phyloP scores from a whole-genome alignment of 2,888 invertebrate genomes.

The Drosophila histrio region DNA sequence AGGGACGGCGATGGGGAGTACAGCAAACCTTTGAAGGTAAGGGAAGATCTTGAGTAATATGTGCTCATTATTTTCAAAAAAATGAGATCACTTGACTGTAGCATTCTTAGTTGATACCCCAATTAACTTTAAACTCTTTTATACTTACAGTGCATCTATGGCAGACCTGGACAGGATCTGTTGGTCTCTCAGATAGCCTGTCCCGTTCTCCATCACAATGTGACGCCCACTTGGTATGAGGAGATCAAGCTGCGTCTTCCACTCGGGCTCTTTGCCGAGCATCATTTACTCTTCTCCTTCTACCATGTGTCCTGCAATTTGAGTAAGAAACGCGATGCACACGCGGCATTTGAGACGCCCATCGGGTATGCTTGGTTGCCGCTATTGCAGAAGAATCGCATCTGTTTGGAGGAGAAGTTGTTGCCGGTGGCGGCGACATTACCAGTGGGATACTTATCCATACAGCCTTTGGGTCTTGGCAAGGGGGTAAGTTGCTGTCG shows the following conservation, averaged over 20 bases:
- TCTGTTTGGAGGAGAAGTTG: slow-evolving; percentile 92
- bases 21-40: slow-evolving; percentile 90
- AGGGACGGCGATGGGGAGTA: slow-evolving; percentile 91
- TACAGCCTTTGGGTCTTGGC: slow-evolving; percentile 94
- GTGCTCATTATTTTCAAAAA: no score
- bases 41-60: no score
- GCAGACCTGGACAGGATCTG: slow-evolving; percentile 87
- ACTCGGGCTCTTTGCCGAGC: slow-evolving; percentile 91
- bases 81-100: no score
- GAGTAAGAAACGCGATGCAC: slow-evolving; percentile 90
- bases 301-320: slow-evolving; percentile 97
- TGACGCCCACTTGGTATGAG: slow-evolving; percentile 95
- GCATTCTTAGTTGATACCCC: no score
- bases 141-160: slow-evolving; percentile 88
- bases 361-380: slow-evolving; percentile 98
- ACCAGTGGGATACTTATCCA: slow-evolving; percentile 94
- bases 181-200: slow-evolving; percentile 89
- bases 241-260: slow-evolving; percentile 97
- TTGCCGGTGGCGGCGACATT: slow-evolving; percentile 95
- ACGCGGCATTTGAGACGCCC: slow-evolving; percentile 89
- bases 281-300: slow-evolving; percentile 97
- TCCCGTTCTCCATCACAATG: slow-evolving; percentile 94
- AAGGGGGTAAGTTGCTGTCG: slow-evolving; percentile 89
- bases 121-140: no score
- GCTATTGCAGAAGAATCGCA: slow-evolving; percentile 92